phyloP scores from a whole-genome alignment of 2,888 invertebrate species.

The Tromatobia lineatoria region DNA sequence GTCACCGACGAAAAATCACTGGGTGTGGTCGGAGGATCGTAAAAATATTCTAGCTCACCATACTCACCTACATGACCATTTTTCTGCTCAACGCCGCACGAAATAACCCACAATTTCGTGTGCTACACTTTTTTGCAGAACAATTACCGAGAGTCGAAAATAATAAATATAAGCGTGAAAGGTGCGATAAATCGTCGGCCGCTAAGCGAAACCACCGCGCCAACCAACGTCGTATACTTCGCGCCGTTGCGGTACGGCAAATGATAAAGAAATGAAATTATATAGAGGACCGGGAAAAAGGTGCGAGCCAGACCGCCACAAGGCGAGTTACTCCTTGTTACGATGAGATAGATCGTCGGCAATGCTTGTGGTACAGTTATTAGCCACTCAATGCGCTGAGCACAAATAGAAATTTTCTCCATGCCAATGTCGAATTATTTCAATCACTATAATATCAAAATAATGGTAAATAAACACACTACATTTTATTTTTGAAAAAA shows the following conservation, averaged over 20 bases:
- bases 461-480: background rate
- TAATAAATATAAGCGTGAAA: conserved; percentile 36
- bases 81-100: background rate
- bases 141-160: conserved; percentile 39
- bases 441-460: background rate
- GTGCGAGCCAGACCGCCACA: background rate
- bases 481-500: background rate
- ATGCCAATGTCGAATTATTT: background rate
- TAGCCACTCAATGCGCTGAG: background rate
- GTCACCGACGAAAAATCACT: background rate
- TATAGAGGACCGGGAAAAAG: conserved; percentile 19
- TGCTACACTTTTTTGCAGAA: conserved; percentile 38
- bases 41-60: background rate
- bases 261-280: conserved; percentile 46
- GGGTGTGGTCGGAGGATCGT: conserved; percentile 21
- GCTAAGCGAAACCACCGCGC: conserved; percentile 8
- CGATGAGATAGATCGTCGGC: background rate
- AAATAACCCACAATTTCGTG: conserved; percentile 22
- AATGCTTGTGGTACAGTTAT: background rate
- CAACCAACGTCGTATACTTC: conserved; percentile 1
- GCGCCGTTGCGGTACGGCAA: conserved; percentile 25
- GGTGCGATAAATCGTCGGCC: conserved; percentile 54
- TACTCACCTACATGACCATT: background rate
- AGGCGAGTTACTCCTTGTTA: conserved; percentile 14
- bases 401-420: background rate